Evolutionary conservation across 2,888 invertebrate species (phyloP), one percentile per base, ranked within the genome.

Genomic region (Automeris io): DNA sequence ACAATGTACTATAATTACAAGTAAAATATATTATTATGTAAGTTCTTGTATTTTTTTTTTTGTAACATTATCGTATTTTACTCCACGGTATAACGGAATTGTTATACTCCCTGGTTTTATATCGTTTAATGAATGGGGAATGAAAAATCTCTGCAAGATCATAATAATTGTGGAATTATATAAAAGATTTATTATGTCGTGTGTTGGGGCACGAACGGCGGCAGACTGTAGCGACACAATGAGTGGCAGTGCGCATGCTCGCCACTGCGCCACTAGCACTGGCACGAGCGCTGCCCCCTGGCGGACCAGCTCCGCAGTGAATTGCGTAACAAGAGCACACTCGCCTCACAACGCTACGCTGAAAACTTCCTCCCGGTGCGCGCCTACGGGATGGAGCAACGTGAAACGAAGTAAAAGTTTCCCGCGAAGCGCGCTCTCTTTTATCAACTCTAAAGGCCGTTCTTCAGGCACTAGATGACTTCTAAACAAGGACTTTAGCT

Each of bases 181-280:
- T 55, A 56, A 57, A 58, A 70, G 68, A 71, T 71, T 61, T 56
- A 68, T 64, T 63, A 56, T 51, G 50, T 50, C 51, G 49, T 54
- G 45, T 37, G 40, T 46, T 33, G 43, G 39, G 40, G 45, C 51
- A 7, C 8, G 40, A 33, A 42, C 46, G 49, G 42, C 41, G 35
- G 48, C 49, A 42, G 43, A 42, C 42, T 47, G 45, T 31, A 23
- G 40, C 40, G 44, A 37, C 32, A 41, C 48, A 47, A 46, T 36
- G 57, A 43, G 49, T 54, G 54, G 25, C 46, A 76, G 57, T 75
- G 82, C 86, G 86, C 86, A 86, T 82, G 86, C 86, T 59, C 79
- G 83, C 61, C 83, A 85, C 80, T 86, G 86, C 86, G 85, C 86
- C 86, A 85, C 81, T 76, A 54, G 67, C 86, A 85, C 81, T 76